Evolutionary conservation across 2,797 vertebrate genomes (phyloP), one percentile per base, ranked within the genome.

Genomic region (Petrocephalus schoutedeni): DNA sequence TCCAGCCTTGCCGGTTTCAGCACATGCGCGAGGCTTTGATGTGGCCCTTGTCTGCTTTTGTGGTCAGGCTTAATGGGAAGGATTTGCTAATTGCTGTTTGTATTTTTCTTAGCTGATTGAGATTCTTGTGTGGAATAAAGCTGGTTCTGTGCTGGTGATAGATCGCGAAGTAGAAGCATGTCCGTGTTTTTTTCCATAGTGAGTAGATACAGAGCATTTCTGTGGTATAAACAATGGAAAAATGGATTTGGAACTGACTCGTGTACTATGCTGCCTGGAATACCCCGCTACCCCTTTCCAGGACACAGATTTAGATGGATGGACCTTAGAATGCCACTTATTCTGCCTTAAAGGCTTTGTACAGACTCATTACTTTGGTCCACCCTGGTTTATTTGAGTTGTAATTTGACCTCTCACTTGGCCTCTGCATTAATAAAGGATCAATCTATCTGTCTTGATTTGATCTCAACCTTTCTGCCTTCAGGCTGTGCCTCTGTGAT

Each of bases 181-280:
- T 54, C 80, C 51, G 28, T 83, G 80, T 83, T 83, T 83, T 83
- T 59, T 59, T 59, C 56, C 54, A 86, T 56, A 32, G 14, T 59
- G 54, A 86, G 56, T 58, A 41, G 84, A 86, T 58, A 56, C 84
- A 86, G 56, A 86, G 28, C 56, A 21, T 41, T 32, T 59, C 84
- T 58, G 84, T 58, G 54, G 53, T 86, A 41, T 41, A 86, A 86
- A 86, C 84, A 86, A 86, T 59, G 84, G 84, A 86, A 86, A 86
- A 59, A 19, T 86, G 84, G 28, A 86, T 58, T 71, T 86, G 28
- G 54, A 32, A 9, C 84, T 54, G 56, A 77, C 41, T 77, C n/a
- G 41, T 77, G 74, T 36, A n/a, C 32, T 77, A n/a, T 77, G 36
- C 41, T 77, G 74, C 5, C 74, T 77, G 74, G 74, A 71, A 71